These are phyloP conservation scores for Harpagoxenus sublaevis DNA, from an alignment of 2,888 invertebrate species.

Conservation along the genomic window DNA sequence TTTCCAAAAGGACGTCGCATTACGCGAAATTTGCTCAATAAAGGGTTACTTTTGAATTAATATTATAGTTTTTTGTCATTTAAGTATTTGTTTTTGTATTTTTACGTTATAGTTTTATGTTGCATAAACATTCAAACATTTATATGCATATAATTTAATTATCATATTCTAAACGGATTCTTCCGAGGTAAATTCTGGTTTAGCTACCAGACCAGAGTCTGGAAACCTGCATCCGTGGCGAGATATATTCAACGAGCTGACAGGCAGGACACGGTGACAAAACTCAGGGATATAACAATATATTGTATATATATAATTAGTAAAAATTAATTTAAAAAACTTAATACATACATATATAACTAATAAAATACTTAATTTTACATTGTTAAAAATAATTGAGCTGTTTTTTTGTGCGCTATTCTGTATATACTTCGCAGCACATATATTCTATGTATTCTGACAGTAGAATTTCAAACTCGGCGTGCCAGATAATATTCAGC, in stretches of 20 bases:
- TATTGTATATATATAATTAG: no score
- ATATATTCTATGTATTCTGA: not conserved
- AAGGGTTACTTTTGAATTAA: not conserved
- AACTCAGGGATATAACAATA: no score
- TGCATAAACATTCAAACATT: not conserved
- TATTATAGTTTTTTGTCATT: not conserved
- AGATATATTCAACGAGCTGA: no score
- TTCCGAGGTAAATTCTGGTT: no score
- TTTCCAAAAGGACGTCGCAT: slow-evolving; percentile 54
- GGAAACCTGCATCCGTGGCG: no score
- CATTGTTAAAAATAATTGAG: not conserved
- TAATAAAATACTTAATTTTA: not conserved
- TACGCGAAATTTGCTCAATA: slow-evolving; percentile 4
- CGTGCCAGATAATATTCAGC: not conserved
- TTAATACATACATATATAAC: not conserved
- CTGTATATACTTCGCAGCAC: not conserved
- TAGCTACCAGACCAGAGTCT: no score
- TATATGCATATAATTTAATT: no score
- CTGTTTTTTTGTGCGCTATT: not conserved
- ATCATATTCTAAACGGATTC: no score
- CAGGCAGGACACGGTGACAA: no score
- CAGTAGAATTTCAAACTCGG: not conserved
- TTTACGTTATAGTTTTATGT: not conserved
- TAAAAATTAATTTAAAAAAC: not conserved
- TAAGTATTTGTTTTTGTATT: not conserved